Conservation (phyloP, 92 coral and sea anemone genomes). For the Anthopleura xanthogrammica region DNA sequence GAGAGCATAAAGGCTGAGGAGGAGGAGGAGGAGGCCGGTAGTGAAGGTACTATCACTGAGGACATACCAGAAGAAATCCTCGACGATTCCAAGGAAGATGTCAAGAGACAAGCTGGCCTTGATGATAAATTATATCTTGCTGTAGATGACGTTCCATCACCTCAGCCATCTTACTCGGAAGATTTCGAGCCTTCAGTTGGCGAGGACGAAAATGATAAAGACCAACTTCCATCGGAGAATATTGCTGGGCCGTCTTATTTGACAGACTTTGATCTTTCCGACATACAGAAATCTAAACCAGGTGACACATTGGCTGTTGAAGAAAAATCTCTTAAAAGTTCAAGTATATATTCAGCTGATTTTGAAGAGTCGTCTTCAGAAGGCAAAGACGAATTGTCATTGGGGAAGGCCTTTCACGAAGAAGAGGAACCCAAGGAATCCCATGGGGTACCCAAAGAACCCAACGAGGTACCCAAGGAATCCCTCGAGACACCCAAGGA, state of each 20-base stretch:
- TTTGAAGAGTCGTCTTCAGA: constrained; percentile 21
- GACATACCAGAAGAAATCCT: constrained; percentile 36
- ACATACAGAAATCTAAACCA: constrained; percentile 16
- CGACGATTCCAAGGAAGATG: background rate
- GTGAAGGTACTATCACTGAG: background rate
- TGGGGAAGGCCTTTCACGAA: background rate
- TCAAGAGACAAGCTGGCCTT: background rate
- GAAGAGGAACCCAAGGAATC: background rate
- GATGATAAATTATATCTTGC: background rate
- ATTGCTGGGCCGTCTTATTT: constrained; percentile 33
- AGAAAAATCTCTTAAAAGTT: constrained; percentile 5
- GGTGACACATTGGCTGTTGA: constrained; percentile 4
- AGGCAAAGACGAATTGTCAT: background rate
- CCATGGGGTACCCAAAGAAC: background rate
- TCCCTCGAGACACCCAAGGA: background rate
- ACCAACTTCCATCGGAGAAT: background rate
- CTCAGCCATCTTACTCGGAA: constrained; percentile 11
- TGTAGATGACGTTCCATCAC: background rate
- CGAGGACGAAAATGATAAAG: background rate
- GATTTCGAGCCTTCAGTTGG: constrained; percentile 22
- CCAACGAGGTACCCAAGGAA: background rate
- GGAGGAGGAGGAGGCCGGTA: constrained; percentile 3
- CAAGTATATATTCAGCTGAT: constrained; percentile 29
- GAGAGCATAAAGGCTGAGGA: background rate
- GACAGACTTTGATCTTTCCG: constrained; percentile 58